Evolutionary conservation across 2,797 vertebrate genomes (phyloP), one percentile per base, ranked within the genome.

Genomic region (Alfaro cultratus): DNA sequence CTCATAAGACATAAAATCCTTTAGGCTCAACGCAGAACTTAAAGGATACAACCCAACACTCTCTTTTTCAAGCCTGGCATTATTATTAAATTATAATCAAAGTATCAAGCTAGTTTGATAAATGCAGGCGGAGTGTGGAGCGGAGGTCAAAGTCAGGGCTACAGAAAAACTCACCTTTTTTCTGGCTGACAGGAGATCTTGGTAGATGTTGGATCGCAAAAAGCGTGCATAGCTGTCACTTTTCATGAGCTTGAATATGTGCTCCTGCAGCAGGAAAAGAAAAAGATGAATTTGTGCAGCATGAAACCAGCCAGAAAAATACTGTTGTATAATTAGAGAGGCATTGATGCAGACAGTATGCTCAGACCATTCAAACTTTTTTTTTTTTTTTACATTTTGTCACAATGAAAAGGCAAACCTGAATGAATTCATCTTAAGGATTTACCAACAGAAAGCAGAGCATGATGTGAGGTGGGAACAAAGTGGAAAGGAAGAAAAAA

Each of bases 221-320:
- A 98, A 99, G 88, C 98, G 97, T 67, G 97, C 97, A 41, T 99
- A 99, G 96, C 98, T 99, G 96, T 99, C 98, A 92, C 98, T 99
- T 95, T 98, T 99, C 98, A 99, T 99, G 91, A 99, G 94, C 94
- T 98, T 98, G 94, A 98, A 99, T 94, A 99, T 99, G 95, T 99
- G 98, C 90, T 98, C 97, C 98, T 99, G 95, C 83, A 94, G 91
- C 1, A 87, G 77, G 89, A 43, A 80, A 29, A 71, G 73, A 68
- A 47, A 55, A 29, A 4, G 29, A 55, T 13, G 39, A 46, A 7
- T 71, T 18, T 29, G n/a, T 72, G 13, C 46, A n/a, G 23, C 7
- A 45, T 29, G 13, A 72, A 72, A 29, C 13, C 43, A 53, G 55
- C 5, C 15, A 71, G 70, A 57, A 60, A 72, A n/a, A 73, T 34